Evolutionary conservation across 2,113 vertebrate genomes (phyloP).

Genomic region (Galbula dea): DNA sequence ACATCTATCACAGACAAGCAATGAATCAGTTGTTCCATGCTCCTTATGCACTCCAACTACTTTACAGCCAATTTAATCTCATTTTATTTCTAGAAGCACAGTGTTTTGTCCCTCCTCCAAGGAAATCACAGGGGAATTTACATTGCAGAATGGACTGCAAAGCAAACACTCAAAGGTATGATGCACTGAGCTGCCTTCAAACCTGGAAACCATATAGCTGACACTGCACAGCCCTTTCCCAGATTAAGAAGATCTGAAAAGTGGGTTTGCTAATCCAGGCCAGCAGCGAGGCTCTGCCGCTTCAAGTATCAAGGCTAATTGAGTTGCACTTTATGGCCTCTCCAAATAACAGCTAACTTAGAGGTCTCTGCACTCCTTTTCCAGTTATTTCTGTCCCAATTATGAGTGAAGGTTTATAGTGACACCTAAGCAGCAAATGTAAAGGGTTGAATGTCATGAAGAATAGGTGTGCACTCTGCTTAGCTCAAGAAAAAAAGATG

Average conservation of each 20-base stretch:
- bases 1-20: background rate
- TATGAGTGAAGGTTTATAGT: background rate
- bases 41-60: background rate
- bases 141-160: background rate
- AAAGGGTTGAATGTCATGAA: background rate
- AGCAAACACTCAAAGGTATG: background rate
- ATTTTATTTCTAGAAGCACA: background rate
- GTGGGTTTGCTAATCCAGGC: background rate
- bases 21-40: fast-evolving
- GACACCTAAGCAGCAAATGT: background rate
- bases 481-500: background rate
- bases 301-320: background rate
- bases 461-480: background rate
- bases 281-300: background rate
- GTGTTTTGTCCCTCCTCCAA: background rate
- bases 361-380: background rate
- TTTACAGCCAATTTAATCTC: background rate
- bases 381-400: background rate
- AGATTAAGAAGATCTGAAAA: background rate
- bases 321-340: background rate
- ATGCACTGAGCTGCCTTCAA: background rate
- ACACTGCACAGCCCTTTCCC: background rate
- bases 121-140: background rate
- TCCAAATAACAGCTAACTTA: background rate
- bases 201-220: background rate